Evolutionary conservation across 53 echinoderm and acorn worm genomes (phyloP), one percentile per base, ranked within the genome.

Genomic region (Arbacia lixula): DNA sequence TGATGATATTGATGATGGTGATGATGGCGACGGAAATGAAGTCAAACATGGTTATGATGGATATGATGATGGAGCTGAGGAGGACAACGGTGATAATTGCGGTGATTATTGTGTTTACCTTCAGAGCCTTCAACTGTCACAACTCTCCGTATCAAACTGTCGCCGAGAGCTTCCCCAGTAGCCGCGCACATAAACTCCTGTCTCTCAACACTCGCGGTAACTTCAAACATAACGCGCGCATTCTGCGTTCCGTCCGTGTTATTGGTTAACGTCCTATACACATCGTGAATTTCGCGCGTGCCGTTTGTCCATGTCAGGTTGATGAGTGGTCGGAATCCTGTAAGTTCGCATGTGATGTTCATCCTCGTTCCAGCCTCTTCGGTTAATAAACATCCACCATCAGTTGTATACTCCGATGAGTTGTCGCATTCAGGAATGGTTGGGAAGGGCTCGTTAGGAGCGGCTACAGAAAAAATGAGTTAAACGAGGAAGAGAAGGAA

Each of bases 181-280:
- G 52, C 53, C 33, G 30, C 52, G 29, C 74, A 74, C 14, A 49
- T 33, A 67, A 85, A 85, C 32, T 57, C 73, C 42, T 73, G 72
- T 31, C 38, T 38, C 42, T 29, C 60, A 58, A 85, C 46, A 38
- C 71, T 71, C 57, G 72, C 73, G 53, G 74, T 72, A 40, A 85
- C 74, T 73, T 85, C 73, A 57, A 73, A 74, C 49, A 53, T 74
- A 19, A 74, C 32, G 21, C 30, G 52, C 53, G 52, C 4, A 43
- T 11, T 52, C 17, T 74, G 74, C 31, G 74, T 74, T 53, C 74
- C 74, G 46, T 74, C 74, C 5, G 74, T 51, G 22, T 74, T 52
- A 33, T 74, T 74, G 50, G 34, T 32, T 34, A 74, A 53, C 33
- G 74, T 74, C 36, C 53, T 53, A 27, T 74, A 34, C 33, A 33